Base-by-base conservation (phyloP, 2,888 invertebrate species). In the Trichacis sp. region DNA sequence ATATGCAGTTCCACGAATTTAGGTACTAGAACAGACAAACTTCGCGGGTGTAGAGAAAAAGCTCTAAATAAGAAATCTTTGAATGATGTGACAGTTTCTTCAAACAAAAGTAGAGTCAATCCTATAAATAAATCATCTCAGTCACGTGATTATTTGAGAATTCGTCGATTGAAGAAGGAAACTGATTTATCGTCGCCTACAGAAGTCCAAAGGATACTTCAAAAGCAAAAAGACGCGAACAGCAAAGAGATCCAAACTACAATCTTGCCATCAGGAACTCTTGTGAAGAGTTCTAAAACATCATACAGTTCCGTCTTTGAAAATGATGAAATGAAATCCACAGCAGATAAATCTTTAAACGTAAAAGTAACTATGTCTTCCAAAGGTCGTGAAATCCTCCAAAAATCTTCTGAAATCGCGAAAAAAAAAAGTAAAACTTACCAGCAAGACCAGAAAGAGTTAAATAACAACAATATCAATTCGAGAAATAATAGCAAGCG, bases 141-240 rank as follows among this genome's bases (percentile, higher is more conserved):
- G n/a, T 71, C 51, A 69, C 68, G 46, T 56, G 73, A 45, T 50
- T 38, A 11, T 60, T 52, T 48, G 11, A 69, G 62, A 55, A 9
- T 36, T 18, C 77, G 74, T 8, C 68, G 70, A 58, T 72, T 73
- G 0, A 81, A 62, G 48, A 80, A 71, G 49, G 80, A 79, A 5
- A 57, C 55, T 1, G 88, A 88, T 55, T 77, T 90, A 2, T 82
- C 88, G 38, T 89, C 89, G 0, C 88, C 90, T 19, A 49, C 38
- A 42, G 68, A 74, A 42, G 5, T 83, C 85, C 54, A 86, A 84
- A 58, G 85, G 82, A 53, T 79, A 24, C 52, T 74, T 50, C 72
- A 70, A 36, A 78, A 68, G 36, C 75, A 73, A 9, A 72, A 65
- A 15, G 76, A 80, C 5, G 73, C 42, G 29, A 64, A 73, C 15